Conservation (phyloP, 92 coral and sea anemone species). For the Muricea muricata region DNA sequence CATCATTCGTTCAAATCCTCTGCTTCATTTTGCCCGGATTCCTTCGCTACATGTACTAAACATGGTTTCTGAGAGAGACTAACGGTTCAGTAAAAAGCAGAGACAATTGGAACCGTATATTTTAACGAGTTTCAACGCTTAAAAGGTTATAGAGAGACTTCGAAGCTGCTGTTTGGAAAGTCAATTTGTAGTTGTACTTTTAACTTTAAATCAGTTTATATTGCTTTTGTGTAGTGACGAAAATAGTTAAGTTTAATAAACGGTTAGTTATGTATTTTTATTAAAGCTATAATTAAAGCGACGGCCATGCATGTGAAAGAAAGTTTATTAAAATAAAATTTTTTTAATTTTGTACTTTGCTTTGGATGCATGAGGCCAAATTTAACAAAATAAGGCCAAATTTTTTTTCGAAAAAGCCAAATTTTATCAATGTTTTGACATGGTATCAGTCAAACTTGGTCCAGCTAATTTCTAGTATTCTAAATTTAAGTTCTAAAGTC, state of each 20-base stretch:
- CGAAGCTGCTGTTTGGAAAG: neutral
- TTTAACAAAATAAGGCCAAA: too few species aligned
- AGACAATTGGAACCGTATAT: neutral
- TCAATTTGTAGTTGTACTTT: neutral
- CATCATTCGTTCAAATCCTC: conserved; percentile 10
- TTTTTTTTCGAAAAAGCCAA: too few species aligned
- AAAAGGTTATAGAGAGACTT: neutral
- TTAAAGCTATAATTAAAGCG: conserved; percentile 1
- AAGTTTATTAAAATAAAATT: too few species aligned
- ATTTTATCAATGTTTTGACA: too few species aligned
- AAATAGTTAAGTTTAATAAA: neutral
- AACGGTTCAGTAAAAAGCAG: neutral
- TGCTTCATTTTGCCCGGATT: neutral
- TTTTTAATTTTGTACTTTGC: too few species aligned
- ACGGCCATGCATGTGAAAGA: conserved; percentile 14
- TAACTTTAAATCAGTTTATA: neutral
- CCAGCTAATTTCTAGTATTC: too few species aligned
- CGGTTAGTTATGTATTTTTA: neutral
- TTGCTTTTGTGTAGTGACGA: neutral
- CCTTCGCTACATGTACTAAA: neutral
- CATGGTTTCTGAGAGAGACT: neutral
- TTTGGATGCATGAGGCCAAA: too few species aligned
- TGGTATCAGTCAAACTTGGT: too few species aligned
- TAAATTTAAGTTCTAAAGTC: too few species aligned
- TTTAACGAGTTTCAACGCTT: neutral